A percentile compares a stretch with the other conserved stretches of the same genome.
Conservation (phyloP, 1,140 invertebrate species). For the Drosophila tropicalis region DNA sequence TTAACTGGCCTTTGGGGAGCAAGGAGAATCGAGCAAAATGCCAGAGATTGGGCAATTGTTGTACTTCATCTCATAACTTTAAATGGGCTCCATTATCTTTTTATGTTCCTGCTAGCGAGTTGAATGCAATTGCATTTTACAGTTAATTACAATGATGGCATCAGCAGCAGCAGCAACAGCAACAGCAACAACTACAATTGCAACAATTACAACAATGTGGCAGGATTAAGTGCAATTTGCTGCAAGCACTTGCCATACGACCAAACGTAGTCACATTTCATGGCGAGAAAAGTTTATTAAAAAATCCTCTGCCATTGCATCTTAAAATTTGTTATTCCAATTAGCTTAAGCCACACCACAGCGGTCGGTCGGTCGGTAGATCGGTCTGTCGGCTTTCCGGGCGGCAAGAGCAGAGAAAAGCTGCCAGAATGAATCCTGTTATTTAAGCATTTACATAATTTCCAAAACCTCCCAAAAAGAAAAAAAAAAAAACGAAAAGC, state of each 20-base stretch:
- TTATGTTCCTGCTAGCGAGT: slow-evolving; percentile 33
- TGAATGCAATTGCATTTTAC: slow-evolving; percentile 34
- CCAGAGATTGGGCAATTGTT: not conserved
- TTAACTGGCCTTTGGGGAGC: slow-evolving; percentile 2
- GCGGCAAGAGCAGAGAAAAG: slow-evolving; percentile 12
- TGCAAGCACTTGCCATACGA: slow-evolving; percentile 20
- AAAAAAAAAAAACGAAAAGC: slow-evolving; percentile 43
- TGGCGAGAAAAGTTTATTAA: slow-evolving; percentile 37
- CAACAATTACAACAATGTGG: slow-evolving; percentile 28
- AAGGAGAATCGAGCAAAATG: not conserved
- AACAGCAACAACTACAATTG: slow-evolving; percentile 11
- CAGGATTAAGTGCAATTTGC: slow-evolving; percentile 39
- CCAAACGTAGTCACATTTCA: slow-evolving; percentile 17
- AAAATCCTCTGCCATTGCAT: slow-evolving; percentile 26
- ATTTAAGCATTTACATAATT: slow-evolving; percentile 77
- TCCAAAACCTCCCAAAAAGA: slow-evolving; percentile 45
- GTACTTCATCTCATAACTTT: slow-evolving; percentile 22
- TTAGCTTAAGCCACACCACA: slow-evolving; percentile 64
- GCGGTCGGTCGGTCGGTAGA: slow-evolving; percentile 7
- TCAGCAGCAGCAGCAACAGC: slow-evolving; percentile 18
- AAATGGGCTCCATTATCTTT: slow-evolving; percentile 40
- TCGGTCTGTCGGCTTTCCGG: not conserved
- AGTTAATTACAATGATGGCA: slow-evolving; percentile 55
- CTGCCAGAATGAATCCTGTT: slow-evolving; percentile 54
- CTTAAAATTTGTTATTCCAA: slow-evolving; percentile 71